Evolutionary conservation across 1,140 invertebrate species (phyloP).

Genomic region (Cotesia typhae): DNA sequence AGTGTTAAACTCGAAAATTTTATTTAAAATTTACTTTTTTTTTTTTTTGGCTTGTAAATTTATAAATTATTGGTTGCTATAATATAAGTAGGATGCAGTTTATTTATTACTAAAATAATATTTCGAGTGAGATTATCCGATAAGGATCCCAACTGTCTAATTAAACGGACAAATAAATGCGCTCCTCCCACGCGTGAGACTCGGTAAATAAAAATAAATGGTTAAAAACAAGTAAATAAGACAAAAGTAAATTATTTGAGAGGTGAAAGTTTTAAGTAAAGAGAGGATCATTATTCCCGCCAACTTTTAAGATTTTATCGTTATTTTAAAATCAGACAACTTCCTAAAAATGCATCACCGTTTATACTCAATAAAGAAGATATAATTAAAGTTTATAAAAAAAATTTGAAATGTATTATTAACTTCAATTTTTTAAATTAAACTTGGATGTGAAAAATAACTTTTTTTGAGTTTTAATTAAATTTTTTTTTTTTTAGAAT

Average conservation of each 20-base stretch:
- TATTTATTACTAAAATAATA: slow-evolving; percentile 33
- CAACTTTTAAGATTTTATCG: slow-evolving; percentile 21
- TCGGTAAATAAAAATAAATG: slow-evolving; percentile 7
- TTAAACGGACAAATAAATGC: slow-evolving; percentile 46
- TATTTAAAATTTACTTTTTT: not conserved
- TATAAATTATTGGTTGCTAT: not conserved
- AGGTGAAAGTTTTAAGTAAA: slow-evolving; percentile 20
- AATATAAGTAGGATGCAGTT: slow-evolving; percentile 1
- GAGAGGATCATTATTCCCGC: slow-evolving; percentile 30
- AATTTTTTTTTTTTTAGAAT: too few relatives aligned
- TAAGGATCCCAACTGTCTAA: slow-evolving; percentile 44
- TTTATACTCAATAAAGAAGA: not conserved
- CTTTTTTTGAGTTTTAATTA: too few relatives aligned
- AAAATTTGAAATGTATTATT: too few relatives aligned
- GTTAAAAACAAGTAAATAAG: too few relatives aligned
- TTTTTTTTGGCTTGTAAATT: not conserved
- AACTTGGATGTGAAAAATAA: too few relatives aligned
- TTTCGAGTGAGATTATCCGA: slow-evolving; percentile 40
- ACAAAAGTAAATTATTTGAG: not conserved
- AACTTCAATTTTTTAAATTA: too few relatives aligned
- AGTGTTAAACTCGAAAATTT: not conserved
- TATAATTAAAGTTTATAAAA: too few relatives aligned
- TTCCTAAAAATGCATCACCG: not conserved
- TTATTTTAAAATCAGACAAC: slow-evolving; percentile 6
- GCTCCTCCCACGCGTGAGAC: slow-evolving; percentile 31